These are phyloP conservation scores for Mesocentrotus franciscanus DNA, from an alignment of 53 echinoderm and acorn worm genomes.

Conservation along the genomic window DNA sequence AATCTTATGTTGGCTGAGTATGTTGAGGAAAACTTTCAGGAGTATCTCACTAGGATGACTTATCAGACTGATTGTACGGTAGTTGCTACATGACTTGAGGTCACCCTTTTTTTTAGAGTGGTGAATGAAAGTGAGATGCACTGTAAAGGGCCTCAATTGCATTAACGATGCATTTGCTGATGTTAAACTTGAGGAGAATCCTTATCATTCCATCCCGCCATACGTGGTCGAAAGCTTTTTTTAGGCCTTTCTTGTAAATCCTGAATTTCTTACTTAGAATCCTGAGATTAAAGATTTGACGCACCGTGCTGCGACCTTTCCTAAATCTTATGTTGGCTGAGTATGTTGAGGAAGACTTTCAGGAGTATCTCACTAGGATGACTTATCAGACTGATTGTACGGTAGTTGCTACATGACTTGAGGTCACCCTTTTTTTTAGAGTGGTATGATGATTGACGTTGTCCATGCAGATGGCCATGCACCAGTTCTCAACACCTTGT, in stretches of 20 bases:
- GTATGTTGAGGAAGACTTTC: background rate
- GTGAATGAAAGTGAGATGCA: no score
- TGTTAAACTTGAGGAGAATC: background rate
- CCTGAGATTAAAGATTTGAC: background rate
- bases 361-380: background rate
- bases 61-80: no score
- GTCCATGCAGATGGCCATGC: conserved; percentile 40
- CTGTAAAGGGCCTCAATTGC: background rate
- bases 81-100: no score
- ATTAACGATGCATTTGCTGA: background rate
- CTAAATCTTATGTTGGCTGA: background rate
- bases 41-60: no score
- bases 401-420: background rate
- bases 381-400: background rate
- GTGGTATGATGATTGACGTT: background rate
- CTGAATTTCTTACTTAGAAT: background rate
- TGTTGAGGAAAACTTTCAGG: no score
- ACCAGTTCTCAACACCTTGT: conserved; percentile 59
- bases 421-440: background rate
- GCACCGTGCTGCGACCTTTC: background rate
- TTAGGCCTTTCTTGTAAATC: background rate
- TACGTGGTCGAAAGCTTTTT: background rate
- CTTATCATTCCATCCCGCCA: no score
- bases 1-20: no score
- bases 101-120: no score